Conservation (phyloP, 1,140 invertebrate genomes). For the Archegozetes longisetosus region DNA sequence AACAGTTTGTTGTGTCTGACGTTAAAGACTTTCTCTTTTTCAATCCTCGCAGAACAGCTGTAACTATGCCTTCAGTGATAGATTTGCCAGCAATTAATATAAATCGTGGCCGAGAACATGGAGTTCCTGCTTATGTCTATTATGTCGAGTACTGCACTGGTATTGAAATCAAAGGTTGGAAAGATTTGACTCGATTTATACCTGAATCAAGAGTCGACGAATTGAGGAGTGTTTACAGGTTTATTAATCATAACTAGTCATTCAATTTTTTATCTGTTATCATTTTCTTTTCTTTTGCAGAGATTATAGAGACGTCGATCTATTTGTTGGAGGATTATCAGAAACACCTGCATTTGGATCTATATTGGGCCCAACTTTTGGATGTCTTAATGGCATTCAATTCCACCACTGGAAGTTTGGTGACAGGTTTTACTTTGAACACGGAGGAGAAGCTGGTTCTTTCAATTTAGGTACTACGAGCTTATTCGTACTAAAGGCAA, state of each 20-base stretch:
- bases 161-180: conserved; percentile 30
- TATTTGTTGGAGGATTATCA: conserved; percentile 41
- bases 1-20: conserved; percentile 26
- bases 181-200: conserved; percentile 27
- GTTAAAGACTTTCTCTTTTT: conserved; percentile 56
- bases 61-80: conserved; percentile 37
- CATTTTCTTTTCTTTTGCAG: conserved; percentile 46
- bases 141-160: conserved; percentile 58
- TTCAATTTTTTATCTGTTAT: conserved; percentile 33
- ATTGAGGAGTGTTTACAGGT: conserved; percentile 12
- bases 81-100: conserved; percentile 24
- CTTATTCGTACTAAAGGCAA: background rate
- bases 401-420: conserved; percentile 62
- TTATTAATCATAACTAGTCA: background rate
- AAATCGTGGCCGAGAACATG: conserved; percentile 38
- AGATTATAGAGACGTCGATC: conserved; percentile 43
- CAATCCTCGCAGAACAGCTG: conserved; percentile 40
- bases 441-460: conserved; percentile 31
- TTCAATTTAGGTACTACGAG: conserved; percentile 57
- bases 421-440: conserved; percentile 34
- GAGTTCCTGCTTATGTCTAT: conserved; percentile 36
- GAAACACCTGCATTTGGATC: conserved; percentile 45
- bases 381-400: conserved; percentile 87
- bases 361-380: conserved; percentile 82
- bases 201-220: conserved; percentile 8